phyloP scores from a whole-genome alignment of 2,797 vertebrate genomes.

The Gambusia yucatana region DNA sequence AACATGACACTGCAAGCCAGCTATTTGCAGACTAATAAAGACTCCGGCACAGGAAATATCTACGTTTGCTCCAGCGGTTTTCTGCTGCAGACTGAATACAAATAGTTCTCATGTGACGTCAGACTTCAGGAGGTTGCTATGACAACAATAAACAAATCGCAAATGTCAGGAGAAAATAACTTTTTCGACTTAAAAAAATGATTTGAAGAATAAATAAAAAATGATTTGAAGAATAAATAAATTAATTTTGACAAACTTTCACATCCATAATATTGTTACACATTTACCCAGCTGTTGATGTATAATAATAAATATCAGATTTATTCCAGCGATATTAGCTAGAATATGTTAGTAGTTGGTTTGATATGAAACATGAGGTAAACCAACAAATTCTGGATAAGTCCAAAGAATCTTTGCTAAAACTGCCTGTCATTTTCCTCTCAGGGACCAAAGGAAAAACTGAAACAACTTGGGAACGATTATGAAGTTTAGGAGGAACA shows the following conservation, averaged over 20 bases:
- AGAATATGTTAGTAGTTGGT: background rate
- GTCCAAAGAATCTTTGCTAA: background rate
- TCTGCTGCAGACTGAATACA: background rate
- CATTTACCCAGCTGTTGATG: background rate
- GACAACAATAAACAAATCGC: no score
- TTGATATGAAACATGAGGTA: background rate
- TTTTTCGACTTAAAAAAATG: no score
- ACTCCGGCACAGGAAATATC: slow-evolving; percentile 57
- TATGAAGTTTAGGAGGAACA: background rate
- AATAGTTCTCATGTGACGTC: no score
- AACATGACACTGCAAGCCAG: slow-evolving; percentile 70
- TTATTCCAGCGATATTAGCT: background rate
- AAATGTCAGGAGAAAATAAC: no score
- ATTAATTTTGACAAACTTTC: no score
- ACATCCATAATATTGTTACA: no score
- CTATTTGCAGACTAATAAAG: slow-evolving; percentile 73
- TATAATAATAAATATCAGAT: background rate
- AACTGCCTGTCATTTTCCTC: background rate
- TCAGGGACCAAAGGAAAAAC: background rate
- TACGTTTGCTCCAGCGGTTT: slow-evolving; percentile 40
- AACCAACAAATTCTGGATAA: background rate
- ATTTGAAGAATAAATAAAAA: no score
- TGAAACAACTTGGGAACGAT: background rate
- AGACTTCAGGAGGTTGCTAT: no score
- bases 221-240: no score